Percentiles rank a stretch among this genome's conserved stretches.
These are phyloP conservation scores for Nycticryphes semicollaris DNA, from an alignment of 2,113 vertebrate species.

Conservation along the genomic window DNA sequence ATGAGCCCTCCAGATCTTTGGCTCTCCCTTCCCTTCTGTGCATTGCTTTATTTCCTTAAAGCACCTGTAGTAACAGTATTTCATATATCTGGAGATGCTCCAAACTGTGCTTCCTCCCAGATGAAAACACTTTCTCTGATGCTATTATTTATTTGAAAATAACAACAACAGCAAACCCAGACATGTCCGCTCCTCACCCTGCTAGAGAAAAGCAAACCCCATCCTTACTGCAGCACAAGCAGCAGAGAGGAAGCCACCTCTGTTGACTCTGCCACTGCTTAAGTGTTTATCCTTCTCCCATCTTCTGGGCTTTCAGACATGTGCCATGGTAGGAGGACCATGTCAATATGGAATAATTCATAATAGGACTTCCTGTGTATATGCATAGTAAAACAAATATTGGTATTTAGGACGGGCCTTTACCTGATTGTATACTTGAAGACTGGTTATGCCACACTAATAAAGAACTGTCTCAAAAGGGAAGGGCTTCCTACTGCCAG, in stretches of 20 bases:
- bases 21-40: not conserved
- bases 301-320: not conserved
- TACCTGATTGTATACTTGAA: not conserved
- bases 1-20: not conserved
- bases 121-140: not conserved
- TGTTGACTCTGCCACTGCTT: not conserved
- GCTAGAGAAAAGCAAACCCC: not conserved
- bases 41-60: not conserved
- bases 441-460: not conserved
- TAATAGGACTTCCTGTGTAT: not conserved
- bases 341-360: not conserved
- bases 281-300: fast-evolving
- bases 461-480: not conserved
- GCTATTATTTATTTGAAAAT: not conserved
- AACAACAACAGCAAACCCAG: not conserved
- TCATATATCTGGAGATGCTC: not conserved
- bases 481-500: not conserved
- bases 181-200: not conserved
- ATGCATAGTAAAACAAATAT: not conserved
- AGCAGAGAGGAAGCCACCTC: not conserved
- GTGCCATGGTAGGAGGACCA: fast-evolving
- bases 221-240: not conserved
- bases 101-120: not conserved
- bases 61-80: not conserved
- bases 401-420: not conserved